Conservation (phyloP, 2,888 invertebrate species). For the Tetanocera ferruginea region DNA sequence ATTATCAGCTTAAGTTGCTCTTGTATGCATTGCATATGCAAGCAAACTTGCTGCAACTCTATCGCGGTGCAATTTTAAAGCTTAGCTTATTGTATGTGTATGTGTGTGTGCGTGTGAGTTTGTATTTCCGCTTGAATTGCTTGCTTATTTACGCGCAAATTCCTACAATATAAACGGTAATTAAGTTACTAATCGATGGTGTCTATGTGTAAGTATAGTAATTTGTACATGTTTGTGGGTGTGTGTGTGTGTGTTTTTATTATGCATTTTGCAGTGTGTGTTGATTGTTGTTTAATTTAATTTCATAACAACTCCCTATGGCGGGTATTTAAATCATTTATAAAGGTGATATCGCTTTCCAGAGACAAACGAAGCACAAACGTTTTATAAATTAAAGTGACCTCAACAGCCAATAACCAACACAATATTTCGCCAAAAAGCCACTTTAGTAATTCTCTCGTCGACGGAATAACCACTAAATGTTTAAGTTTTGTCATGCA, state of each 20-base stretch:
- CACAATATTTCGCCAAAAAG: too few species aligned
- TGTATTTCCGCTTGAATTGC: not conserved
- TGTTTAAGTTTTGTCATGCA: too few species aligned
- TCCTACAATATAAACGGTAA: slow-evolving; percentile 6
- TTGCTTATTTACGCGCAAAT: not conserved
- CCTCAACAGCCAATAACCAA: too few species aligned
- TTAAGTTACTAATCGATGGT: slow-evolving; percentile 9
- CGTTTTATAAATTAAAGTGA: too few species aligned
- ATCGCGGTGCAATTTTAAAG: not conserved
- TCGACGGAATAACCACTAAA: too few species aligned
- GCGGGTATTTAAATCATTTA: not conserved
- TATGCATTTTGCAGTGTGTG: not conserved
- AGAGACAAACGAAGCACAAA: too few species aligned
- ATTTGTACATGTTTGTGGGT: not conserved
- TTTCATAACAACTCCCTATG: not conserved
- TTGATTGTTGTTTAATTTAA: not conserved
- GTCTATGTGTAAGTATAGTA: not conserved
- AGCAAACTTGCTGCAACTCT: not conserved
- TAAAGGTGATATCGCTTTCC: too few species aligned
- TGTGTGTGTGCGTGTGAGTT: slow-evolving; percentile 12
- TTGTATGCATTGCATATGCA: not conserved
- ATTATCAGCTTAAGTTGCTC: not conserved
- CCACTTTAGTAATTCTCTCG: too few species aligned
- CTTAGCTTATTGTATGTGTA: not conserved
- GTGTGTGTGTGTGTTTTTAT: not conserved